phyloP scores from a whole-genome alignment of 2,797 vertebrate genomes.

The Amblyopsis hoosieri region DNA sequence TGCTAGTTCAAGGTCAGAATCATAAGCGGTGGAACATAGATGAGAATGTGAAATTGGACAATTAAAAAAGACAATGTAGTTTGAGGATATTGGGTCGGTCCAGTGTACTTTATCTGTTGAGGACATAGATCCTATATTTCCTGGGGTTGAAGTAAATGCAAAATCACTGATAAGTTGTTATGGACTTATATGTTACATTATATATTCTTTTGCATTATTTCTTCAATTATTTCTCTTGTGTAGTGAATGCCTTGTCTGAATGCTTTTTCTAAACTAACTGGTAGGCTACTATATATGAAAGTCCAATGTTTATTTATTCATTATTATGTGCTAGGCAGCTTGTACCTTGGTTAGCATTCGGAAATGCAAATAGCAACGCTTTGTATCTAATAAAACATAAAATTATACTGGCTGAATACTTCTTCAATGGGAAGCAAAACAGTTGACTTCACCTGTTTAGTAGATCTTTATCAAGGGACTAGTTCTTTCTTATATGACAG shows the following conservation, averaged over 20 bases:
- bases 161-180: constrained; percentile 1
- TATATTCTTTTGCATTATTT: constrained; percentile 5
- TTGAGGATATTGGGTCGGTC: too few species aligned
- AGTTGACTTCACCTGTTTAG: neutral
- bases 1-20: too few species aligned
- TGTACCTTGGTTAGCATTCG: constrained; percentile 7
- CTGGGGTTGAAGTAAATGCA: too few species aligned
- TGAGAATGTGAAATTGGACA: too few species aligned
- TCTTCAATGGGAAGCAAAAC: neutral
- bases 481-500: too few species aligned
- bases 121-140: too few species aligned
- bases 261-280: constrained; percentile 5
- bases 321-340: constrained; percentile 12
- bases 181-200: constrained; percentile 19
- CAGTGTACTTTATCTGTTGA: too few species aligned
- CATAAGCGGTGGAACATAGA: too few species aligned
- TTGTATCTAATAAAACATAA: constrained; percentile 19
- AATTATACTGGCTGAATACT: constrained; percentile 18
- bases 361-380: constrained; percentile 15
- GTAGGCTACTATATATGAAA: too few species aligned
- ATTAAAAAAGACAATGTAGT: too few species aligned
- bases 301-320: constrained; percentile 6
- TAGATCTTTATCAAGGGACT: neutral
- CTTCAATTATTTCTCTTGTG: constrained; percentile 9
- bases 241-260: constrained; percentile 12